Conservation (phyloP, 92 coral and sea anemone genomes). For the Siderastrea radians region DNA sequence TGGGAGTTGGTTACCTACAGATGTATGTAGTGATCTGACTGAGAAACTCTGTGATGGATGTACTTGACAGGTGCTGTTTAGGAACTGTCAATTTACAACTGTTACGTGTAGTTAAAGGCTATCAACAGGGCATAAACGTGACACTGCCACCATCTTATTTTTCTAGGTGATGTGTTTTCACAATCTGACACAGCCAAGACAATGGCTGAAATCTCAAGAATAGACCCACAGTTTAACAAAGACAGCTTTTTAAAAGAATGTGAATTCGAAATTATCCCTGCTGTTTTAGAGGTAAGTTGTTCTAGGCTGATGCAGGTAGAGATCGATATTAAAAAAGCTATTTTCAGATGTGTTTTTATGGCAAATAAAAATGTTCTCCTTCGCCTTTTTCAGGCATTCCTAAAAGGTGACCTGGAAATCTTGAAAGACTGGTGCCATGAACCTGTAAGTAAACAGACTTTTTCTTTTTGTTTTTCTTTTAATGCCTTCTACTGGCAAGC, state of each 20-base stretch:
- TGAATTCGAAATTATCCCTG: conserved; percentile 99
- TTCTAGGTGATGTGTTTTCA: conserved; percentile 95
- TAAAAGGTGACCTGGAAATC: conserved; percentile 90
- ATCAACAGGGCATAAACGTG: neutral
- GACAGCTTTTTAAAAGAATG: conserved; percentile 97
- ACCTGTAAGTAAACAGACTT: conserved; percentile 75
- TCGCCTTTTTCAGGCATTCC: conserved; percentile 77
- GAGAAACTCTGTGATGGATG: too few species aligned
- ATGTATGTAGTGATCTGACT: too few species aligned
- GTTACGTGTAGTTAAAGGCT: neutral
- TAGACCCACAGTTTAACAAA: conserved; percentile 98
- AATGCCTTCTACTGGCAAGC: too few species aligned
- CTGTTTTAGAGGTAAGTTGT: conserved; percentile 89
- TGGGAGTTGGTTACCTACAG: too few species aligned
- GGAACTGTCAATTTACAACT: neutral
- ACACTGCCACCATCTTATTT: neutral
- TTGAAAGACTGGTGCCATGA: conserved; percentile 99
- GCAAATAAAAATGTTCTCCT: neutral
- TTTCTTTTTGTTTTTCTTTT: neutral
- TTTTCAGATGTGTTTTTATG: too few species aligned
- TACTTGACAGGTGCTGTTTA: neutral
- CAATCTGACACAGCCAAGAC: conserved; percentile 99
- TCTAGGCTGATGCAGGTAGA: too few species aligned
- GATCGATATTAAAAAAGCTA: too few species aligned
- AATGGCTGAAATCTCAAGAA: conserved; percentile 96